These are phyloP conservation scores for Octomys mimax DNA, from an alignment of 2,797 vertebrate species.

Conservation along the genomic window DNA sequence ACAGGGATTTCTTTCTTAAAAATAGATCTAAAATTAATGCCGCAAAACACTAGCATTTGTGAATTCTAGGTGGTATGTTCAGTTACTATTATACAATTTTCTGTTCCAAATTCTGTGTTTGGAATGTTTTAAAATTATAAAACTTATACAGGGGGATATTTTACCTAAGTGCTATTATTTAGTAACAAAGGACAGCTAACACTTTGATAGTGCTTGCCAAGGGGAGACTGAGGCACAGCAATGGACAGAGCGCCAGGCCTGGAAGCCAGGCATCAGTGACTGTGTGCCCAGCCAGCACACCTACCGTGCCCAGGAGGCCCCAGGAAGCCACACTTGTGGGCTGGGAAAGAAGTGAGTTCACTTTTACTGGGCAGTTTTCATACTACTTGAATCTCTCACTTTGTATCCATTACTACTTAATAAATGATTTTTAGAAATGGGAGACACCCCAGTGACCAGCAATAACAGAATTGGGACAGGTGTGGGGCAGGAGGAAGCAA, in stretches of 20 bases:
- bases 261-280: background rate
- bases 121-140: background rate
- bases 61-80: slow-evolving; percentile 11
- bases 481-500: too few species aligned
- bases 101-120: background rate
- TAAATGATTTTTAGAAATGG: slow-evolving; percentile 11
- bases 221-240: background rate
- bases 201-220: background rate
- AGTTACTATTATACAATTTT: background rate
- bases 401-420: background rate
- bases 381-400: background rate
- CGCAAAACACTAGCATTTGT: slow-evolving; percentile 11
- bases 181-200: background rate
- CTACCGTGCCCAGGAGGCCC: rapidly evolving
- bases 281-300: background rate
- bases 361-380: background rate
- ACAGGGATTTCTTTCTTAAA: slow-evolving; percentile 69
- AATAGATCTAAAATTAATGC: slow-evolving; percentile 70
- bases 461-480: background rate
- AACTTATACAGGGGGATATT: background rate
- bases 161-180: slow-evolving; percentile 25
- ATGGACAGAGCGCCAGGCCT: background rate
- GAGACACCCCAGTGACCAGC: background rate
- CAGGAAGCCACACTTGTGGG: background rate
- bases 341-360: background rate